Base-by-base conservation (phyloP, 2,888 invertebrate species). In the Norana najaformis region DNA sequence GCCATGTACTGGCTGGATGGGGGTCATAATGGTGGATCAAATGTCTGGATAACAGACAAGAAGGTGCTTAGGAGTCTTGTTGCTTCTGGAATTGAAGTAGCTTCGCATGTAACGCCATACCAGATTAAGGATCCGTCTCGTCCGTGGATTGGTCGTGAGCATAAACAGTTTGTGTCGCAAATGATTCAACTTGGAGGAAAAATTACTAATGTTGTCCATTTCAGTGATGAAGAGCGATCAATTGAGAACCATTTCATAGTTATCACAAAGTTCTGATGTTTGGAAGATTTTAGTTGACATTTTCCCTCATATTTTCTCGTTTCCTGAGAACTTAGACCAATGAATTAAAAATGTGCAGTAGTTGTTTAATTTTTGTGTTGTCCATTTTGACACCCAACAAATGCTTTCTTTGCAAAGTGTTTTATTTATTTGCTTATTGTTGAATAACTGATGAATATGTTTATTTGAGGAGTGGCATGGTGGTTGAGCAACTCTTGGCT, bases 1-100 rank as follows among this genome's bases (percentile, higher is more conserved):
- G 96, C 96, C 92, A 97, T 98, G 96, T 97, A 97, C 95, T 98
- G 98, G 98, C 95, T 98, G 93, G 98, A 98, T 95, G 97, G 98
- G 4, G 98, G 98, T 0, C 98, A 98, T 95, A 96, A 97, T n/a
- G 98, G 98, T 34, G 96, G 96, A 0, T 96, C 97, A 94, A 97
- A 97, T 95, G 97, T 97, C 37, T 98, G 98, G 97, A 96, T 98
- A 92, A 97, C 97, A 0, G 96, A 97, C 2, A 95, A 96, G 92
- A 96, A 96, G 89, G 95, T 97, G 82, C 95, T 98, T 47, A 96
- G 96, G 94, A 96, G 97, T 0, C 96, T 98, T 89, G 96, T 97
- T 4, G 90, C 96, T 90, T 96, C 97, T 8, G 90, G 96, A 89
- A 96, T 97, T 93, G 96, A 96, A 92, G 96, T 97, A 90, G 96